Evolutionary conservation across 2,797 vertebrate genomes (phyloP).

Genomic region (Notoglanidium macrostoma): DNA sequence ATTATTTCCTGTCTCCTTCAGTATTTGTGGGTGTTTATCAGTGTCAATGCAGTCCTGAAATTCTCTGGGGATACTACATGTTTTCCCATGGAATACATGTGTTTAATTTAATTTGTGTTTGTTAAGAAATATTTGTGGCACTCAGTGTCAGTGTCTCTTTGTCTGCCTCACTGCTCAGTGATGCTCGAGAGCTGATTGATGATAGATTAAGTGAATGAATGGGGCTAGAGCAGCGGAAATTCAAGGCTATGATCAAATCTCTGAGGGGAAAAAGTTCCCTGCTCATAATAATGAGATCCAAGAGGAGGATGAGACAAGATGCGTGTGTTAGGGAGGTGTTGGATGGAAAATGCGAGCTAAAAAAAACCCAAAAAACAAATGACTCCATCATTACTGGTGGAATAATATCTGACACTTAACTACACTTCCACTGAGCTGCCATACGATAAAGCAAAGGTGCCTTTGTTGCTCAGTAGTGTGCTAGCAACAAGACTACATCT

Average conservation of each 20-base stretch:
- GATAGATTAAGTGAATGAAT: constrained; percentile 59
- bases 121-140: neutral
- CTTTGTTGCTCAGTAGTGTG: constrained; percentile 62
- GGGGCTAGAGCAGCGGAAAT: constrained; percentile 69
- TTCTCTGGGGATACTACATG: neutral
- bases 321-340: constrained; percentile 63
- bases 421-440: constrained; percentile 74
- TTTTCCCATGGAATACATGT: neutral
- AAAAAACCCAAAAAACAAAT: neutral
- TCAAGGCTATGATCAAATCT: constrained; percentile 65
- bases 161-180: neutral
- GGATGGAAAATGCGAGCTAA: neutral
- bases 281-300: constrained; percentile 73
- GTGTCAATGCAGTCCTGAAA: neutral
- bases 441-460: constrained; percentile 83
- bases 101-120: neutral
- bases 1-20: neutral
- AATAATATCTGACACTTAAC: constrained; percentile 57
- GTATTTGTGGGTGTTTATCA: neutral
- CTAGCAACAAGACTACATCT: constrained; percentile 54
- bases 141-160: neutral
- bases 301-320: constrained; percentile 78
- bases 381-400: constrained; percentile 7
- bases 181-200: constrained; percentile 57
- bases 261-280: neutral